Conservation (phyloP, 2,888 invertebrate species). For the Melikaiella ostensackeni region DNA sequence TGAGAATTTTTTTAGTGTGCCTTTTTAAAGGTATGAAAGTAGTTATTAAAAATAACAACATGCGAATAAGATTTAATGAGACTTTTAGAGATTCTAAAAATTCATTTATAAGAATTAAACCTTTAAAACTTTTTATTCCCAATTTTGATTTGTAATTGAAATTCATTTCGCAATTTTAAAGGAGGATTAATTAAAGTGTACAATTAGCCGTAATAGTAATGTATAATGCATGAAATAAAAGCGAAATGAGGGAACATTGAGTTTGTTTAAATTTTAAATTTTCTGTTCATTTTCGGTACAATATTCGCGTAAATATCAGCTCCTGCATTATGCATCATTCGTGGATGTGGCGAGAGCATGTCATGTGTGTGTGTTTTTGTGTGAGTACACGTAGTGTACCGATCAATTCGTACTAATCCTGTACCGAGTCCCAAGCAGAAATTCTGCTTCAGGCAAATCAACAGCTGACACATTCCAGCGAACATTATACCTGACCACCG, state of each 20-base stretch:
- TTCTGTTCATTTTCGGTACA: not conserved
- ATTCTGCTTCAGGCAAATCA: conserved; percentile 54
- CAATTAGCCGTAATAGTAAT: not conserved
- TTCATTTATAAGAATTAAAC: no score
- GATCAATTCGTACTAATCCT: conserved; percentile 13
- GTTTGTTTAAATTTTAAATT: not conserved
- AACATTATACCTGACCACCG: conserved; percentile 61
- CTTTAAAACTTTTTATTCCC: not conserved
- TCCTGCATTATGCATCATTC: not conserved
- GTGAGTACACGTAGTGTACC: not conserved
- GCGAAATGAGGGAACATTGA: no score
- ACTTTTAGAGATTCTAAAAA: no score
- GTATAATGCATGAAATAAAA: not conserved
- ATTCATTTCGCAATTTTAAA: not conserved
- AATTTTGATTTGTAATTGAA: not conserved
- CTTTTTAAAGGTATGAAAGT: no score
- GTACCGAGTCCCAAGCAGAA: conserved; percentile 1
- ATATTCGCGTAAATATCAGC: not conserved
- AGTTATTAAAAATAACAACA: no score
- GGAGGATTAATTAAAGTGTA: not conserved
- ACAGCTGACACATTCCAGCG: conserved; percentile 61
- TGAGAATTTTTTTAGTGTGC: no score
- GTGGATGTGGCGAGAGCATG: conserved; percentile 3
- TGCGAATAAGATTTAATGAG: no score
- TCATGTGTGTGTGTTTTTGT: conserved; percentile 31